These are phyloP conservation scores for Erebia aethiops DNA, from an alignment of 2,888 invertebrate genomes.

Conservation along the genomic window DNA sequence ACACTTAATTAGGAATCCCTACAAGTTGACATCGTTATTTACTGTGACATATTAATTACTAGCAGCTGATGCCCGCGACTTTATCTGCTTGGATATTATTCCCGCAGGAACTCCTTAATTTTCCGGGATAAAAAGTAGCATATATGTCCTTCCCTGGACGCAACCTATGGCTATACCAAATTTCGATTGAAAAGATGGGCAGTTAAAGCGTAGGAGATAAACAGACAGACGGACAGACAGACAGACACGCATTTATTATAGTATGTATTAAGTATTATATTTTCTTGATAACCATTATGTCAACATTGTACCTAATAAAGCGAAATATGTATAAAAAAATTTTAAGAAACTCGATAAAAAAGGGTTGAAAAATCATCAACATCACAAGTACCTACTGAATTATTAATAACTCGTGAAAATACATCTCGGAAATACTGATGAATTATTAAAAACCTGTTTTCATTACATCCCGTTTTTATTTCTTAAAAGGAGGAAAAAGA, in stretches of 20 bases:
- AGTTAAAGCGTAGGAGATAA: too few species aligned
- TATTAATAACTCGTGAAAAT: slow-evolving; percentile 7
- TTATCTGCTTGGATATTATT: background rate
- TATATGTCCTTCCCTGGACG: too few species aligned
- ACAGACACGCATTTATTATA: too few species aligned
- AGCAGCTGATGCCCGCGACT: too few species aligned
- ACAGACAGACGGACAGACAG: too few species aligned
- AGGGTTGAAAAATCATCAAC: background rate
- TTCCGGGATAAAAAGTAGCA: too few species aligned
- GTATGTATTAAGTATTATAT: too few species aligned
- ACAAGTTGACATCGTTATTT: background rate
- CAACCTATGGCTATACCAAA: too few species aligned
- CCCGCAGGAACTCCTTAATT: background rate
- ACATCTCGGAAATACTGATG: slow-evolving; percentile 2
- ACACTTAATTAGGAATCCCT: slow-evolving; percentile 11
- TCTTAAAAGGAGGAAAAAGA: background rate
- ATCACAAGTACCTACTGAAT: background rate
- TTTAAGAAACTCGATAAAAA: background rate
- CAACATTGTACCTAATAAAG: too few species aligned
- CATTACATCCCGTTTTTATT: slow-evolving; percentile 7
- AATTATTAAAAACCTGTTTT: slow-evolving; percentile 13
- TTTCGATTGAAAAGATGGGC: too few species aligned
- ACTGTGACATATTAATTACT: background rate
- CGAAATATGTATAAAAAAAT: background rate
- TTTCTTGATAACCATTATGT: too few species aligned